Evolutionary conservation across 37 sponge, comb jelly and placozoan genomes (phyloP), one percentile per base, ranked within the genome.

Genomic region (Hormiphora californensis): DNA sequence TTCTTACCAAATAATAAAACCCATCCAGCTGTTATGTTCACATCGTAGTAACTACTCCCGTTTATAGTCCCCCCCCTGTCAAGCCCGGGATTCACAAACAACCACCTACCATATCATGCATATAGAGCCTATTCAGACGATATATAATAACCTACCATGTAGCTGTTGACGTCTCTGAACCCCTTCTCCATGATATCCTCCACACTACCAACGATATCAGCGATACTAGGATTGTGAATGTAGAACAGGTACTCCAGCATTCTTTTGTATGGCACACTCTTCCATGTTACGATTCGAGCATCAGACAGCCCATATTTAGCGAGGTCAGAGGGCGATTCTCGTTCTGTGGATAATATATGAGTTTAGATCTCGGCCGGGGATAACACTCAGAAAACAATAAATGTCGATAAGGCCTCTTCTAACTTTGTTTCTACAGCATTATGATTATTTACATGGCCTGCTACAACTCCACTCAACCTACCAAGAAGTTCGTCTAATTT

Each of bases 401-500:
- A 86, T 31, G 17, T 8, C 32, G 35, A 54, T 9, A 5, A 85
- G 54, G 54, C 27, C n/a, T 0, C 35, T 27, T n/a, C 39, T 0
- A 44, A 86, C 86, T 86, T 67, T 88, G 88, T 0, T 27, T 28
- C 89, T 85, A 88, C 1, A 91, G 87, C 21, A 89, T 78, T 54
- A 89, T 89, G 12, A 91, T 49, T 49, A 17, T 49, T 17, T 17
- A 49, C 53, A 49, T 17, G 12, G 25, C 27, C 62, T 25, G 62
- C 27, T 22, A 17, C 22, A 59, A 11, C 62, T n/a, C 5, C n/a
- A 59, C 27, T 65, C 21, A 36, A 19, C 25, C 43, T 73, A 73
- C 81, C 81, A 4, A 73, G 81, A n/a, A 73, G 5, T 40, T 73
- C 81, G 81, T 73, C 81, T 1, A 73, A 46, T 41, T 73, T 57